Conservation (phyloP, 2,797 vertebrate genomes). For the Todus mexicanus region DNA sequence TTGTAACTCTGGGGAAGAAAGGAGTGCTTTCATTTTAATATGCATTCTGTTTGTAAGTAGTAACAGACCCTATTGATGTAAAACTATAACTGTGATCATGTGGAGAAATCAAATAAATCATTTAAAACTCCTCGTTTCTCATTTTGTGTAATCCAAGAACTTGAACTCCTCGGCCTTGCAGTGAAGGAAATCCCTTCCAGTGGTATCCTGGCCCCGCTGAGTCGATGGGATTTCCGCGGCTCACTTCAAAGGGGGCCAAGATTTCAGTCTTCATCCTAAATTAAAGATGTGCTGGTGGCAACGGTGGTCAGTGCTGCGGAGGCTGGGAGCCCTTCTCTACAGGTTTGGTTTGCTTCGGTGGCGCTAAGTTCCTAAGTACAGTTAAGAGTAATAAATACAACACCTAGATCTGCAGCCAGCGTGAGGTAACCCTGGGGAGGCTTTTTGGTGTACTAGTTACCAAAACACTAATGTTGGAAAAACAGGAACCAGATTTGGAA, state of each 20-base stretch:
- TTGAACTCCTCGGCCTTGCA: neutral
- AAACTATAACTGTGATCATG: slow-evolving; percentile 93
- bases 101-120: slow-evolving; percentile 89
- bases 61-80: slow-evolving; percentile 85
- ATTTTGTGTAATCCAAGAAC: slow-evolving; percentile 47
- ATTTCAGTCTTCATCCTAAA: neutral
- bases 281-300: neutral
- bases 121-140: slow-evolving; percentile 78
- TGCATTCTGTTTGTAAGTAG: slow-evolving; percentile 91
- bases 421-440: neutral
- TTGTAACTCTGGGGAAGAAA: slow-evolving; percentile 77
- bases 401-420: neutral
- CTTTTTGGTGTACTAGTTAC: neutral
- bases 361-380: neutral
- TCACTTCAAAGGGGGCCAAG: neutral
- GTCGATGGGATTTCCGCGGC: neutral
- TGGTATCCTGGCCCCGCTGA: neutral
- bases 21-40: slow-evolving; percentile 86
- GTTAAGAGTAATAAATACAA: neutral
- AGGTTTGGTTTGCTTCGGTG: neutral
- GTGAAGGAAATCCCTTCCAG: neutral
- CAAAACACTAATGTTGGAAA: neutral
- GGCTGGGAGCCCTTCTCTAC: neutral
- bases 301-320: neutral
- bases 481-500: neutral